Evolutionary conservation across 2,113 vertebrate species (phyloP).

Genomic region (Antigone vipio): DNA sequence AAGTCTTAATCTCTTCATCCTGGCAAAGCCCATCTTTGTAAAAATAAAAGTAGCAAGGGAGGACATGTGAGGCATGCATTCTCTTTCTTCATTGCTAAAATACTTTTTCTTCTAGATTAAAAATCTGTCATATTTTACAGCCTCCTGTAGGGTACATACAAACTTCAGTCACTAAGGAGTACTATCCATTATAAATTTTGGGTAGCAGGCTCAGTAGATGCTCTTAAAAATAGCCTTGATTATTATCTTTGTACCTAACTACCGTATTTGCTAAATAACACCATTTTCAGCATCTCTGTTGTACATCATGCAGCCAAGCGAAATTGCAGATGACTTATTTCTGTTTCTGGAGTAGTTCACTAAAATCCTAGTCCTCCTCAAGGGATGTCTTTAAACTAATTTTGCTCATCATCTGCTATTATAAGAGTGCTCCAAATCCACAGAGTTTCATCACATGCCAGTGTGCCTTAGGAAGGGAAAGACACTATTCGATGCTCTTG

Average conservation of each 20-base stretch:
- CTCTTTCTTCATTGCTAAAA: not conserved
- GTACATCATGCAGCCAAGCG: not conserved
- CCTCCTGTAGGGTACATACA: not conserved
- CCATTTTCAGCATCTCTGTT: not conserved
- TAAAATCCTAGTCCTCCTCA: not conserved
- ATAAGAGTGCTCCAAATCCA: not conserved
- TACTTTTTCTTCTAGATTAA: not conserved
- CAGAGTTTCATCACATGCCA: not conserved
- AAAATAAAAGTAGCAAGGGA: not conserved
- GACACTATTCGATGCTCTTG: not conserved
- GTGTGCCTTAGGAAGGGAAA: not conserved
- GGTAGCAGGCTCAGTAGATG: not conserved
- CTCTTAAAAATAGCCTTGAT: not conserved
- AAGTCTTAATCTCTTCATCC: not conserved
- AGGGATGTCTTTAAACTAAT: not conserved
- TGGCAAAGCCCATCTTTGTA: not conserved
- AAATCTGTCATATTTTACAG: not conserved
- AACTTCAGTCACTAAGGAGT: not conserved
- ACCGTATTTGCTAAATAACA: not conserved
- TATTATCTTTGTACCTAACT: not conserved
- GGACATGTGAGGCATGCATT: not conserved
- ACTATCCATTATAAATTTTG: not conserved
- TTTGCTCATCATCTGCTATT: not conserved
- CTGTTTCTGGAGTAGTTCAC: not conserved
- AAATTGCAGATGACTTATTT: conserved; percentile 6